Conservation (phyloP, 2,113 vertebrate genomes). For the Cyprinus carpio region DNA sequence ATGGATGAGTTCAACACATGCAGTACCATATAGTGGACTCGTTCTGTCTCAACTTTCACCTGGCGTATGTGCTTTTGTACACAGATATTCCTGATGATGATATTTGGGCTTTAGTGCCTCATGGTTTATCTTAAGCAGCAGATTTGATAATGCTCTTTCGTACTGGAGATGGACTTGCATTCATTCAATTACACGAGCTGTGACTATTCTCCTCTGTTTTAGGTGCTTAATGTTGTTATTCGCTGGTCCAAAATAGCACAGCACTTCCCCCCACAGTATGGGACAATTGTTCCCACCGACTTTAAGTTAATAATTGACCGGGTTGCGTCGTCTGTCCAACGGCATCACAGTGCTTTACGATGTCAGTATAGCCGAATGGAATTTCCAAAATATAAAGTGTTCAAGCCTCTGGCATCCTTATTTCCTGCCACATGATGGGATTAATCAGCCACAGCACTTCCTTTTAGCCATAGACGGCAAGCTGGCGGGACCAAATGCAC, state of each 20-base stretch:
- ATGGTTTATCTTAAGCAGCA: background rate
- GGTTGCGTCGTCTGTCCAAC: background rate
- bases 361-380: background rate
- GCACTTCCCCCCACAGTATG: background rate
- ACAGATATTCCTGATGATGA: no score
- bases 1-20: background rate
- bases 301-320: conserved; percentile 44
- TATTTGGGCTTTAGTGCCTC: background rate
- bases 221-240: conserved; percentile 32
- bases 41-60: background rate
- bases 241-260: conserved; percentile 23
- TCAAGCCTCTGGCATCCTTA: conserved; percentile 15
- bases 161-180: background rate
- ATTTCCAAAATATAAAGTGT: conserved; percentile 8
- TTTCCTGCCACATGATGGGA: background rate
- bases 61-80: background rate
- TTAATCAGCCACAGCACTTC: conserved; percentile 32
- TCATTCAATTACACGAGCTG: background rate
- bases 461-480: conserved; percentile 16
- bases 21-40: background rate
- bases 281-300: background rate
- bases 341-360: background rate
- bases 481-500: background rate
- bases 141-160: background rate
- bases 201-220: background rate